Percentiles rank a stretch among this genome's conserved stretches.
phyloP scores from a whole-genome alignment of 2,797 vertebrate genomes.

The Chaenodraco wilsoni region DNA sequence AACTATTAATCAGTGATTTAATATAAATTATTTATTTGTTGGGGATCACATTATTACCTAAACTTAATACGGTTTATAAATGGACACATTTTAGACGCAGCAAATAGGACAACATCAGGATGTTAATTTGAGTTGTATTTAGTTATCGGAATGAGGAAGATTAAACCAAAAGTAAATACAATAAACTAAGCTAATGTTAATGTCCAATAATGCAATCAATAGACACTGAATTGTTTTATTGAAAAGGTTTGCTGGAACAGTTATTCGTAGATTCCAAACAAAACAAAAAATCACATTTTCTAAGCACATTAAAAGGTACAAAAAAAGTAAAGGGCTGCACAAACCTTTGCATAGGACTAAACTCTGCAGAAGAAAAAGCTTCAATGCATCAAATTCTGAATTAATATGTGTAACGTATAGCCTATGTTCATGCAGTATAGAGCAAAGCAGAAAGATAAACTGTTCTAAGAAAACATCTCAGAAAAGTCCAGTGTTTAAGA shows the following conservation, averaged over 20 bases:
- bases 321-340: constrained; percentile 58
- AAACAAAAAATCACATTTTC: constrained; percentile 49
- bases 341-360: constrained; percentile 76
- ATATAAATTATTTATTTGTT: neutral
- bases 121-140: neutral
- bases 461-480: constrained; percentile 20
- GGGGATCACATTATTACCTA: neutral
- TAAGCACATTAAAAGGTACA: constrained; percentile 65
- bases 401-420: constrained; percentile 24
- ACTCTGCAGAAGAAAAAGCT: constrained; percentile 58
- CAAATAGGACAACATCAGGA: neutral
- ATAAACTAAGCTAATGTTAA: neutral
- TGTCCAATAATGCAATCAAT: constrained; percentile 1
- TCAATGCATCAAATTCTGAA: constrained; percentile 36
- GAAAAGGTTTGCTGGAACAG: constrained; percentile 57
- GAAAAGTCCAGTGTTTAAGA: constrained; percentile 44
- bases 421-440: constrained; percentile 56
- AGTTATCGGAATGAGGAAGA: neutral
- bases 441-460: constrained; percentile 35
- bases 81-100: neutral
- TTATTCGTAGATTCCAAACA: constrained; percentile 47
- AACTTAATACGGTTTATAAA: neutral
- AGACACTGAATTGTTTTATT: constrained; percentile 58
- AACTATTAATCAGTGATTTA: neutral
- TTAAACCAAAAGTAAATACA: neutral